A percentile compares a stretch with the other conserved stretches of the same genome.
These are phyloP conservation scores for Coregonus sp. DNA, from an alignment of 2,797 vertebrate genomes.

Conservation along the genomic window DNA sequence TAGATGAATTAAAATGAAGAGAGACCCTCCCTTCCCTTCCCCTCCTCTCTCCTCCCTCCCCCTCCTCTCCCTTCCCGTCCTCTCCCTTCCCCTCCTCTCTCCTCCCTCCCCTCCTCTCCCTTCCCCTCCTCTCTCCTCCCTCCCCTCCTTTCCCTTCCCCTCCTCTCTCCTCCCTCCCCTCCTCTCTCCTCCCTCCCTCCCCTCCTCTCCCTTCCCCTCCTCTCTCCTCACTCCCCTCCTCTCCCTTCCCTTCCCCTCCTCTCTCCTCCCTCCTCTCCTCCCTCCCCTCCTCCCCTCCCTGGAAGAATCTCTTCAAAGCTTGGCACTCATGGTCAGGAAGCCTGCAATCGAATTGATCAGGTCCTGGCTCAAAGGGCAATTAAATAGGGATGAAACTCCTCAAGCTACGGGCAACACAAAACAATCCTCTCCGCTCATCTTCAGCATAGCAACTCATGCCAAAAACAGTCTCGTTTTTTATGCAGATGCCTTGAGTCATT, in stretches of 20 bases:
- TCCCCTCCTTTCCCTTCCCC: neutral
- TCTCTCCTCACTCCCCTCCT: neutral
- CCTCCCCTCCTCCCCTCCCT: neutral
- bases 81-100: neutral
- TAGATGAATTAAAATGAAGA: constrained; percentile 56
- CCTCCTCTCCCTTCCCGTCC: neutral
- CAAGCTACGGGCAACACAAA: constrained; percentile 15
- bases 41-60: neutral
- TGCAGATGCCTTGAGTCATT: neutral
- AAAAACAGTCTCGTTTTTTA: neutral
- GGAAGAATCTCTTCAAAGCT: constrained; percentile 53
- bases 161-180: constrained; percentile 7
- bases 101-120: too few relatives aligned
- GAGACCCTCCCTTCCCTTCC: constrained; percentile 1
- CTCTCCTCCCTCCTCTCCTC: constrained; percentile 1
- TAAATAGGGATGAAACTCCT: constrained; percentile 46
- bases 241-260: neutral
- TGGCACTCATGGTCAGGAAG: constrained; percentile 44
- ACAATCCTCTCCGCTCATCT: constrained; percentile 23
- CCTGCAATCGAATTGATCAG: constrained; percentile 59
- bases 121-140: too few relatives aligned
- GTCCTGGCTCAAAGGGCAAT: constrained; percentile 57
- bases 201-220: neutral
- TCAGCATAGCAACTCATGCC: neutral
- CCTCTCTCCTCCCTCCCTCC: neutral